Percentiles rank a stretch among this genome's conserved stretches.
Conservation (phyloP, 2,888 invertebrate genomes). For the Acrobasis consociella region DNA sequence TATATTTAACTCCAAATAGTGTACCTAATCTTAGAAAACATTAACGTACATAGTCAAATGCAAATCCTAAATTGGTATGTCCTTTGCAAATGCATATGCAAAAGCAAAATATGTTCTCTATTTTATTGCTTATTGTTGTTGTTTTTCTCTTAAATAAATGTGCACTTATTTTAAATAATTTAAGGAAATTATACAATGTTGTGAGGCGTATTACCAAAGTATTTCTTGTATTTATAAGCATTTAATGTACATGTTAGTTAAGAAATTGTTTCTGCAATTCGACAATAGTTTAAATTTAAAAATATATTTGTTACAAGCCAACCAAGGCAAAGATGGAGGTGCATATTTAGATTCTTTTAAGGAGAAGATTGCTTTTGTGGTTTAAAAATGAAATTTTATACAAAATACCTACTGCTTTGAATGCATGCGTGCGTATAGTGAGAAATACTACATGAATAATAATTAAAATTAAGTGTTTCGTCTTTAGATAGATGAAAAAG, state of each 20-base stretch:
- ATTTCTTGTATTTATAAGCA: conserved; percentile 38
- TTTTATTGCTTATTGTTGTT: conserved; percentile 26
- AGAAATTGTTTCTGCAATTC: conserved; percentile 46
- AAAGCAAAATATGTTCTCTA: conserved; percentile 17
- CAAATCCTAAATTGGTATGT: background rate
- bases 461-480: conserved; percentile 36
- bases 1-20: background rate
- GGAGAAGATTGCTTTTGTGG: conserved; percentile 35
- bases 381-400: conserved; percentile 42
- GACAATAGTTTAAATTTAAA: conserved; percentile 52
- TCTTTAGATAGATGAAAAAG: conserved; percentile 41
- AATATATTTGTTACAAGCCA: conserved; percentile 33
- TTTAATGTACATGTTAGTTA: conserved; percentile 34
- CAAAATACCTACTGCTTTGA: conserved; percentile 37
- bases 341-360: conserved; percentile 35
- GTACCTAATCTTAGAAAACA: conserved; percentile 2
- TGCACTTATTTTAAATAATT: conserved; percentile 41
- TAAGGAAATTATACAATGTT: conserved; percentile 44
- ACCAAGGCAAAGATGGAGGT: conserved; percentile 38
- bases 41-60: background rate
- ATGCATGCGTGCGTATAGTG: conserved; percentile 41
- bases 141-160: conserved; percentile 36
- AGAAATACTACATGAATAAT: conserved; percentile 26
- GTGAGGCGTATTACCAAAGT: conserved; percentile 41
- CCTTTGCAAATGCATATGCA: conserved; percentile 6